These are phyloP conservation scores for Calliphora vomitoria DNA, from an alignment of 2,888 invertebrate genomes.

Conservation along the genomic window DNA sequence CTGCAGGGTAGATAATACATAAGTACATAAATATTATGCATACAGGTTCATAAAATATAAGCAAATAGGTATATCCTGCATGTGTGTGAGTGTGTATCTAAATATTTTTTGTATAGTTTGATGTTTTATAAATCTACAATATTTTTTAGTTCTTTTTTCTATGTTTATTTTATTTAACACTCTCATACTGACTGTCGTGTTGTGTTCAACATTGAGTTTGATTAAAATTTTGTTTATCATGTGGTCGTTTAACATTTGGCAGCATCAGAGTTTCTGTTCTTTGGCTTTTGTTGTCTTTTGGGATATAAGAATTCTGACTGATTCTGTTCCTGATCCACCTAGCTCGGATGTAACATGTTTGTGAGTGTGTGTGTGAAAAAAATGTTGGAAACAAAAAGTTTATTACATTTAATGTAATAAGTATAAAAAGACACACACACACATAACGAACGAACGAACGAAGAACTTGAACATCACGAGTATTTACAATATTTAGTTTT, in stretches of 20 bases:
- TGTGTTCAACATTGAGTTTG: constrained; percentile 33
- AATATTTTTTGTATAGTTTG: no score
- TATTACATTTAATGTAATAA: constrained; percentile 44
- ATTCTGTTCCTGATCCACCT: background rate
- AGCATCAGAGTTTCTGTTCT: constrained; percentile 10
- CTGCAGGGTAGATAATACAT: no score
- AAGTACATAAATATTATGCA: no score
- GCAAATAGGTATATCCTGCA: no score
- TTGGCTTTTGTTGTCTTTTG: constrained; percentile 22
- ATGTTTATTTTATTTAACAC: constrained; percentile 67
- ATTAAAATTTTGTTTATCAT: constrained; percentile 65
- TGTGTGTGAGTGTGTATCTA: no score
- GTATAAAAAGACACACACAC: background rate
- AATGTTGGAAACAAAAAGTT: constrained; percentile 40
- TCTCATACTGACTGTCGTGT: background rate
- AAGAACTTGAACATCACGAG: background rate
- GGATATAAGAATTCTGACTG: constrained; percentile 6
- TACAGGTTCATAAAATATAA: no score
- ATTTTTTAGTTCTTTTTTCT: constrained; percentile 1
- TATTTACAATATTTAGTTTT: constrained; percentile 36
- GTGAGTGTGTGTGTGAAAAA: background rate
- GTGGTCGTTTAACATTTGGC: constrained; percentile 55
- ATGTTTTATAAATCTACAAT: background rate
- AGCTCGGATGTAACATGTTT: background rate
- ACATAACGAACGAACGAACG: background rate